These are phyloP conservation scores for Acrossocheilus wenchowensis DNA, from an alignment of 2,797 vertebrate species.

Conservation along the genomic window DNA sequence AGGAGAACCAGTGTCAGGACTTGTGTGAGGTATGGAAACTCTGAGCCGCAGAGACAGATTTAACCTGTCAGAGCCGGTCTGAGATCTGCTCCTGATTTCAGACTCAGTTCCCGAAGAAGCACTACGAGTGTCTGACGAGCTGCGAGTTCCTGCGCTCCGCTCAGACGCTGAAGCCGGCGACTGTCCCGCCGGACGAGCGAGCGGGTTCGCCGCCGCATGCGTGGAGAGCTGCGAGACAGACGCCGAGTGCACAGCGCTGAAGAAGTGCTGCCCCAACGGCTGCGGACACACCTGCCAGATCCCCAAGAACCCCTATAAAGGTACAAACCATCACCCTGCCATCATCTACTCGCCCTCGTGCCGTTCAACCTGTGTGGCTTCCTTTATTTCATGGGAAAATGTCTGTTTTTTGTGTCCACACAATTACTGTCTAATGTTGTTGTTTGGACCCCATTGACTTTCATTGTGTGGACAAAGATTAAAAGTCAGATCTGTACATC, in stretches of 20 bases:
- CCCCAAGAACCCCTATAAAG: constrained; percentile 94
- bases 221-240: constrained; percentile 95
- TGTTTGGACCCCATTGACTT: neutral
- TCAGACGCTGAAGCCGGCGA: constrained; percentile 89
- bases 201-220: constrained; percentile 94
- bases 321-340: constrained; percentile 67
- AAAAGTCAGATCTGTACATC: neutral
- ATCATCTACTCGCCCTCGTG: neutral
- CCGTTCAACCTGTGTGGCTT: neutral
- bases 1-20: constrained; percentile 92
- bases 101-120: constrained; percentile 95
- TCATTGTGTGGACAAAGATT: neutral
- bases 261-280: constrained; percentile 95
- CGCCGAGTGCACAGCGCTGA: constrained; percentile 86
- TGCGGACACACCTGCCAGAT: constrained; percentile 95
- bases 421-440: neutral
- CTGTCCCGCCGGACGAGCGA: constrained; percentile 92
- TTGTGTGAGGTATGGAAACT: constrained; percentile 90
- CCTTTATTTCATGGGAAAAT: neutral
- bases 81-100: constrained; percentile 60
- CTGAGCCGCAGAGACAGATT: constrained; percentile 45
- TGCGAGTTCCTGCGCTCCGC: constrained; percentile 95
- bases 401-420: neutral
- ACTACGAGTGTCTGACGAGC: constrained; percentile 95
- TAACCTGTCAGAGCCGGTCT: constrained; percentile 25